Evolutionary conservation across 2,888 invertebrate species (phyloP), one percentile per base, ranked within the genome.

Genomic region (Lissocephala sabroskyi): DNA sequence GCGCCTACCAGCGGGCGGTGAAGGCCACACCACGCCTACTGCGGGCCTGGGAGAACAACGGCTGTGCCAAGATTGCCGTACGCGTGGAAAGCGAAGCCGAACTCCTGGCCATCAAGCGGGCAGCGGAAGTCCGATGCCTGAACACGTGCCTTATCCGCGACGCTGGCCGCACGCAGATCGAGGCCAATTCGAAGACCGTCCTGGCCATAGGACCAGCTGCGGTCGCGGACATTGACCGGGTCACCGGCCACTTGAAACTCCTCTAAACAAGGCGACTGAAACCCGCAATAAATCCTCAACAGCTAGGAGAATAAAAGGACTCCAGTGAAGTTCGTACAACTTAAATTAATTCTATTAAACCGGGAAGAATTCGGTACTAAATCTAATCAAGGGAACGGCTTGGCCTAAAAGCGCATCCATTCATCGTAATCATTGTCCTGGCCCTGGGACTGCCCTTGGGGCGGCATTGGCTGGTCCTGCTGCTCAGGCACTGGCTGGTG

Each of bases 161-260:
- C 86, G 97, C 97, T 3, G 98, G 98, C 1, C 90, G 94, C 62
- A 98, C 97, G 4, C 97, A 98, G 86, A 92, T 98, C 56, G 91
- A 92, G 39, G 89, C 93, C 1, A 96, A 97, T 59, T 92, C 95
- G 7, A 89, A 89, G 74, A 98, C 98, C 49, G 97, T 97, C 1
- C 86, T 97, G 47, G 97, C 95, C 1, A 88, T 98, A 45, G 98
- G 98, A n/a, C 98, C 97, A 40, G 97, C 93, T 2, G 90, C 92
- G 32, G 89, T 89, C 63, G 87, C 88, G 65, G 80, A 91, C 36
- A 87, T 97, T 63, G 93, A 96, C 82, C 85, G 89, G 86, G 89
- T 97, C 30, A 95, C 96, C 14, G 94, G 96, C 42, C 93, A 96
- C 84, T 87, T 97, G 56, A 96, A 95, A 85, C 86, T 97, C 46